Base-by-base conservation (phyloP, 2,888 invertebrate genomes). In the Cantharis rufa region DNA sequence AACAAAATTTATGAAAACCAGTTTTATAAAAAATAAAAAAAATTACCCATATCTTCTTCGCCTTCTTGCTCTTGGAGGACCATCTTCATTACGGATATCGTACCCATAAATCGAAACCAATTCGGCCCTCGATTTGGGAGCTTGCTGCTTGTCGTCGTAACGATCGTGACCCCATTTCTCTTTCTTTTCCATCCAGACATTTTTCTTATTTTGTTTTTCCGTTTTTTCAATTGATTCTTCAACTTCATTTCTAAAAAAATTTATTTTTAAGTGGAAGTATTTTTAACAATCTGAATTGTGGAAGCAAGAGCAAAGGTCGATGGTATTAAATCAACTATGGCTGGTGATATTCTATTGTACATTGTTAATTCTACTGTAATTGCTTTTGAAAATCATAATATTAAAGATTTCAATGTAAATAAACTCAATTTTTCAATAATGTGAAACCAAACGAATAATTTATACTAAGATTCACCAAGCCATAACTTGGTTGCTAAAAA, bases 61-160 rank as follows among this genome's bases (percentile, higher is more conserved):
- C 81, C 97, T 92, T 72, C 97, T 89, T 0, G 97, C 95, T 84
- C 96, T 92, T 0, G 97, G 97, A 1, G 97, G 95, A 0, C 95
- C 95, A 85, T 97, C 97, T 86, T 97, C 97, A 84, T 94, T 95
- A 70, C 98, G 91, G 80, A 98, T 98, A 85, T 99, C 98, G 87
- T 98, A 98, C 0, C 98, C 98, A 87, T 98, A 98, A 72, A 94
- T 91, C 0, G 94, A 91, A 13, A 97, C 92, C 72, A 98, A 86
- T 88, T 98, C 98, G 32, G 95, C 92, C 48, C 93, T 91, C 48
- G 94, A 93, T 88, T 98, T 98, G 9, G 97, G 97, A 69, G 93
- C 92, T 90, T 99, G 94, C 76, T 94, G 93, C 72, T 90, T 91
- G 83, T 95, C 94, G 82, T 94, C 93, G 86, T 92, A 98, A 83